Conservation (phyloP, 2,113 vertebrate genomes). For the Myanophis thanlyinensis region DNA sequence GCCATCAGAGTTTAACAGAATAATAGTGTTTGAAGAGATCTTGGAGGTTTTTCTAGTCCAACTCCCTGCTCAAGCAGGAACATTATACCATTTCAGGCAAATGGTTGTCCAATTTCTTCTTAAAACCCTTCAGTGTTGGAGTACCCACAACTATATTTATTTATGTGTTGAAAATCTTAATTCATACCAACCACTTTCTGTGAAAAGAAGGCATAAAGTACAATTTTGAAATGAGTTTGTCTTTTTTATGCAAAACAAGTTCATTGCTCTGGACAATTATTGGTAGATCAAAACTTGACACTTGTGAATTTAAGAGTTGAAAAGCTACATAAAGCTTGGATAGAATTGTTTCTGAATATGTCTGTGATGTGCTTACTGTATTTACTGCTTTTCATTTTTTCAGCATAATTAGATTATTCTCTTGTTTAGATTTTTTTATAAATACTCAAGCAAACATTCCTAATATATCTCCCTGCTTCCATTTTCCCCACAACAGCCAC, state of each 20-base stretch:
- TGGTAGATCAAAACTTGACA: background rate
- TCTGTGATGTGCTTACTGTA: conserved; percentile 9
- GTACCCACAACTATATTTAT: background rate
- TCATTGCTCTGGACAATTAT: background rate
- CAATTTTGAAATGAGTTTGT: background rate
- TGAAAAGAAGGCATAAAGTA: background rate
- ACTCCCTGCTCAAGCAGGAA: background rate
- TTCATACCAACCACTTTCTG: background rate
- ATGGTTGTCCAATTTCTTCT: background rate
- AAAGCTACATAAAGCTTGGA: background rate
- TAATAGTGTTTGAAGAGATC: background rate
- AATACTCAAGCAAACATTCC: background rate
- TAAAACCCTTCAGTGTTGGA: background rate
- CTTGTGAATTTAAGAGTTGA: background rate
- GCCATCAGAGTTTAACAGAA: background rate
- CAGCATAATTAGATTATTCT: conserved; percentile 25
- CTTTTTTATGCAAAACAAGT: background rate
- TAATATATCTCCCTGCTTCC: background rate
- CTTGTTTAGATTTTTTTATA: background rate
- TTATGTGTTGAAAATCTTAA: background rate
- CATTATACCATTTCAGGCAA: background rate
- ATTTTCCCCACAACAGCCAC: background rate
- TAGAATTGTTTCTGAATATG: conserved; percentile 21
- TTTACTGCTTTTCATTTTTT: conserved; percentile 36
- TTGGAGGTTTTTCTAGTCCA: background rate